Conservation (phyloP, 2,888 invertebrate genomes). For the Oxyteleia sp. region DNA sequence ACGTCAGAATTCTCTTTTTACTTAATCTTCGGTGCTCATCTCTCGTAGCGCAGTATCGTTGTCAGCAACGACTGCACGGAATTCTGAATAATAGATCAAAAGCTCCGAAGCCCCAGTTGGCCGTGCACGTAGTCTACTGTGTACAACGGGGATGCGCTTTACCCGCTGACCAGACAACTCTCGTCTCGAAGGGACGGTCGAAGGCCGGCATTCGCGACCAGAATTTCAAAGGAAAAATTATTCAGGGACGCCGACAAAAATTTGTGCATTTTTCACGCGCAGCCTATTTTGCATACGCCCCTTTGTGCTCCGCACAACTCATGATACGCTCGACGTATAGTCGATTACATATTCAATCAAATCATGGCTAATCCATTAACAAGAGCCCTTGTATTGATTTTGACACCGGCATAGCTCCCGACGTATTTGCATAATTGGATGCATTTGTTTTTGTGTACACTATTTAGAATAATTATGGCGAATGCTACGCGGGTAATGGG, state of each 20-base stretch:
- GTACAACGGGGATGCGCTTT: conserved; percentile 54
- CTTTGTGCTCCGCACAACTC: conserved; percentile 33
- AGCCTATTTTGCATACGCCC: conserved; percentile 37
- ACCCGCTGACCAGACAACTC: conserved; percentile 63
- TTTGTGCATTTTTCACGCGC: conserved; percentile 51
- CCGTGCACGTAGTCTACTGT: conserved; percentile 33
- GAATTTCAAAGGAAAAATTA: conserved; percentile 63
- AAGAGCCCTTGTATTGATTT: conserved; percentile 56
- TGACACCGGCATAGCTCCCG: conserved; percentile 31
- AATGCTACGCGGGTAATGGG: conserved; percentile 20
- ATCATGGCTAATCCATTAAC: conserved; percentile 61
- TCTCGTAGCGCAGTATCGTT: conserved; percentile 63
- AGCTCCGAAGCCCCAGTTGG: conserved; percentile 70
- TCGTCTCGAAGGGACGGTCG: conserved; percentile 55
- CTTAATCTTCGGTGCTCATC: conserved; percentile 75
- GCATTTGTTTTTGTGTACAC: conserved; percentile 59
- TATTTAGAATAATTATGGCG: conserved; percentile 47
- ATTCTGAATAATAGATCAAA: conserved; percentile 83
- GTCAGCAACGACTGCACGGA: conserved; percentile 73
- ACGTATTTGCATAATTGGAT: conserved; percentile 52
- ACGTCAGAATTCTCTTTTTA: conserved; percentile 67
- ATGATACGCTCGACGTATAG: conserved; percentile 28
- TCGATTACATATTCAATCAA: conserved; percentile 58
- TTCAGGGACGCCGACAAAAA: conserved; percentile 24
- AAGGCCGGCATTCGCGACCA: conserved; percentile 32